Evolutionary conservation across 2,113 vertebrate species (phyloP).

Genomic region (Motacilla alba): DNA sequence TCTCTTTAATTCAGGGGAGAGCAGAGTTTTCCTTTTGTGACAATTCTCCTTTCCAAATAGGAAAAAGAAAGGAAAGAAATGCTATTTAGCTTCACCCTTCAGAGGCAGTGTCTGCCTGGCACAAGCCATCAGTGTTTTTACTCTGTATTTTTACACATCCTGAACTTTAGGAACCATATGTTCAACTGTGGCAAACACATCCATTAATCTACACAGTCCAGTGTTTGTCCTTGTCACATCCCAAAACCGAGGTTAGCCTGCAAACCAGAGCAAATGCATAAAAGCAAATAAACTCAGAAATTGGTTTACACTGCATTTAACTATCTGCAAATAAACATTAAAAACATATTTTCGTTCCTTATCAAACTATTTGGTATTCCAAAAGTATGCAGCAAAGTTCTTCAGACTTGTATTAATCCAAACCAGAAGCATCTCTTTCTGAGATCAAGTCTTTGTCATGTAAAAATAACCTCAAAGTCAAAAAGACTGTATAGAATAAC

Average conservation of each 20-base stretch:
- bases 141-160: background rate
- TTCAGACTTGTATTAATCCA: background rate
- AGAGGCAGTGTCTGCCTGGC: background rate
- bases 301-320: slow-evolving; percentile 3
- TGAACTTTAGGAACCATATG: background rate
- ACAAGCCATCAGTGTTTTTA: background rate
- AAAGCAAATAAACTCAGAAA: slow-evolving; percentile 28
- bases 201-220: background rate
- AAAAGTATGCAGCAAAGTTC: background rate
- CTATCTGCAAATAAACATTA: slow-evolving; percentile 20
- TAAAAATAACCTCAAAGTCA: slow-evolving; percentile 38
- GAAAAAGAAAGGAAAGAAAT: background rate
- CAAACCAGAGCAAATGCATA: background rate
- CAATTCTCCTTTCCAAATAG: background rate
- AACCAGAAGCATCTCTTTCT: slow-evolving; percentile 32
- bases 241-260: slow-evolving; percentile 15
- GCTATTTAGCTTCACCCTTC: background rate
- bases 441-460: background rate
- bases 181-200: slow-evolving; percentile 17
- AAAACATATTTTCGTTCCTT: slow-evolving; percentile 29
- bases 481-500: slow-evolving; percentile 1
- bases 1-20: background rate
- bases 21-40: background rate
- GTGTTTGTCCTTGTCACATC: slow-evolving; percentile 19
- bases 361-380: slow-evolving; percentile 5